phyloP scores from a whole-genome alignment of 2,888 invertebrate genomes.

The Odontothrips loti region DNA sequence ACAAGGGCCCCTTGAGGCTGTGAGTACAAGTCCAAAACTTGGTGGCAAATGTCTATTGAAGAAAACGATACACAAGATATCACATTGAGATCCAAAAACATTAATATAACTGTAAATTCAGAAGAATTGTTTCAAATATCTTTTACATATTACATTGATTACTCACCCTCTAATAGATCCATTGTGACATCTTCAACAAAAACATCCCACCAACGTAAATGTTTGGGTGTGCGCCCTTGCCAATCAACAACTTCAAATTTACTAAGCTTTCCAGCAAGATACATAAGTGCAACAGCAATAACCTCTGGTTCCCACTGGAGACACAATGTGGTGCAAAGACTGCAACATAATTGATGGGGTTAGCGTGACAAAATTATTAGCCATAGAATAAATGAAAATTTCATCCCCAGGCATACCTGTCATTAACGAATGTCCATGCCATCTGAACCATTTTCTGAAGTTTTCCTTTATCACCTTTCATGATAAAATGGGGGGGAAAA shows the following conservation, averaged over 20 bases:
- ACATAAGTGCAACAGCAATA: conserved; percentile 94
- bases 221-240: conserved; percentile 71
- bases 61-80: not conserved
- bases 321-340: conserved; percentile 91
- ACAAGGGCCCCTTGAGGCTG: conserved; percentile 50
- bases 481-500: conserved; percentile 28
- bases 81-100: too few relatives aligned
- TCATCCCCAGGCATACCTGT: conserved; percentile 58
- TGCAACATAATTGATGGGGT: conserved; percentile 43
- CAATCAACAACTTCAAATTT: conserved; percentile 94
- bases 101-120: too few relatives aligned
- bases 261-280: conserved; percentile 91
- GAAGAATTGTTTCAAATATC: not conserved
- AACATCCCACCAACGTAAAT: conserved; percentile 96
- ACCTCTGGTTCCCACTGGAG: conserved; percentile 99
- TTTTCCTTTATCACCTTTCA: conserved; percentile 78
- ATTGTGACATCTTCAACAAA: conserved; percentile 92
- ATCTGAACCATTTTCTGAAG: conserved; percentile 96
- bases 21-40: conserved; percentile 87
- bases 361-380: not conserved
- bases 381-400: not conserved
- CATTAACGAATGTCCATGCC: conserved; percentile 99
- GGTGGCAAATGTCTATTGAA: conserved; percentile 84
- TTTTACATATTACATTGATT: not conserved
- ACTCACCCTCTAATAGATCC: conserved; percentile 77